These are phyloP conservation scores for Muscidifurax raptorellus DNA, from an alignment of 1,140 invertebrate species.

Conservation along the genomic window DNA sequence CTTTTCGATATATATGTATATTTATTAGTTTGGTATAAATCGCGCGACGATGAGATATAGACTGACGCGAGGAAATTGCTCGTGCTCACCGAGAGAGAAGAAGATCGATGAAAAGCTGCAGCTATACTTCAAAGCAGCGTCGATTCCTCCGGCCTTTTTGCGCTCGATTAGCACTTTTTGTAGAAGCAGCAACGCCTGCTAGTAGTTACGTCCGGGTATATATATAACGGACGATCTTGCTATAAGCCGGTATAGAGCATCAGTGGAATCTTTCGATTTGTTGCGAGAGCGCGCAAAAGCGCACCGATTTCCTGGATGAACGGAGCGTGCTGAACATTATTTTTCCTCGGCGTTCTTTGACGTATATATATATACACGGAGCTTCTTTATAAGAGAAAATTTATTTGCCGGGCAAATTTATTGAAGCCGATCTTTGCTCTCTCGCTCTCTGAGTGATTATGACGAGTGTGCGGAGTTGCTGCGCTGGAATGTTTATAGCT, in stretches of 20 bases:
- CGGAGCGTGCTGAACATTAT: background rate
- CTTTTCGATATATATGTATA: too few relatives aligned
- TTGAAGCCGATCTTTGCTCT: background rate
- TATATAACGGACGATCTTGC: background rate
- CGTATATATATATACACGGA: too few relatives aligned
- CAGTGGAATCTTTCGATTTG: constrained; percentile 9
- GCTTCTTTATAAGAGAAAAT: background rate
- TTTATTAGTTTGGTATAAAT: too few relatives aligned
- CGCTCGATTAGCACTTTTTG: constrained; percentile 5
- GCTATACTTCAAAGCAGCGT: background rate
- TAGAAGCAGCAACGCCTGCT: background rate
- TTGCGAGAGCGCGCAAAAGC: background rate
- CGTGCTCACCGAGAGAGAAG: background rate
- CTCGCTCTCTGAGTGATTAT: too few relatives aligned
- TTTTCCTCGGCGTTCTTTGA: background rate
- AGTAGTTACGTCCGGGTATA: background rate
- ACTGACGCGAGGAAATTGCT: background rate
- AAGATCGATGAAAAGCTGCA: background rate
- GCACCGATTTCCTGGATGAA: constrained; percentile 25
- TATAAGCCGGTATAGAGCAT: background rate
- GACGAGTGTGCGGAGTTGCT: too few relatives aligned
- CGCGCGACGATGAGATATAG: background rate
- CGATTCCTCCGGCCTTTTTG: constrained; percentile 3
- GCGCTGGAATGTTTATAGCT: background rate
- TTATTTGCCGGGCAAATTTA: background rate